phyloP scores from a whole-genome alignment of 2,888 invertebrate species.

The Temnothorax ravouxi region DNA sequence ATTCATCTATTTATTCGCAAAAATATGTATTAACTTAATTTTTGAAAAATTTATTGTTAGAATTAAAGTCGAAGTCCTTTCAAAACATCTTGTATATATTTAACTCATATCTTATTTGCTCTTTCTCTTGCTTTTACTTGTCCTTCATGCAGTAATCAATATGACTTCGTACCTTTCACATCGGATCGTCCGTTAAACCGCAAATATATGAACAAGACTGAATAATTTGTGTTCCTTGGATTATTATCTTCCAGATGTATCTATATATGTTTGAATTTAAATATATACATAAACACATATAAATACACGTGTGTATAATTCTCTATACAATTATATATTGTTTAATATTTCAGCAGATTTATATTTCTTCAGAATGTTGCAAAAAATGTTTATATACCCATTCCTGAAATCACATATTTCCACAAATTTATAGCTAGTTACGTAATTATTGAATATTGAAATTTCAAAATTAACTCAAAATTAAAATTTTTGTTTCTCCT shows the following conservation, averaged over 20 bases:
- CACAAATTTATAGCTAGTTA: neutral
- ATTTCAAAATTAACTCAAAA: neutral
- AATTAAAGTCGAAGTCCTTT: neutral
- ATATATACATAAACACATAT: neutral
- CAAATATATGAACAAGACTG: constrained; percentile 23
- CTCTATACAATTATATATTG: neutral
- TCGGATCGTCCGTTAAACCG: constrained; percentile 16
- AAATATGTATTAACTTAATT: neutral
- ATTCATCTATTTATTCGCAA: neutral
- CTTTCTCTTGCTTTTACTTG: constrained; percentile 38
- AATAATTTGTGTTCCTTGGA: neutral
- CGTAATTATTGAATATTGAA: neutral
- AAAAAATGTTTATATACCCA: neutral
- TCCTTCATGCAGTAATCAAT: constrained; percentile 37
- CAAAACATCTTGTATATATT: neutral
- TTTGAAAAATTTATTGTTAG: neutral
- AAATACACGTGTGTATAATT: too few species aligned
- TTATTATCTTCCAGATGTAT: neutral
- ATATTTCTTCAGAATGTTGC: neutral
- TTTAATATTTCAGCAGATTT: too few species aligned
- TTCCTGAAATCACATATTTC: neutral
- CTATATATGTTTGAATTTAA: neutral
- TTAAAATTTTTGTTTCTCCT: neutral
- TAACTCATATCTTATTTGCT: neutral
- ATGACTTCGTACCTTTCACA: constrained; percentile 40